phyloP scores from a whole-genome alignment of 2,797 vertebrate species.

The Tapera naevia region DNA sequence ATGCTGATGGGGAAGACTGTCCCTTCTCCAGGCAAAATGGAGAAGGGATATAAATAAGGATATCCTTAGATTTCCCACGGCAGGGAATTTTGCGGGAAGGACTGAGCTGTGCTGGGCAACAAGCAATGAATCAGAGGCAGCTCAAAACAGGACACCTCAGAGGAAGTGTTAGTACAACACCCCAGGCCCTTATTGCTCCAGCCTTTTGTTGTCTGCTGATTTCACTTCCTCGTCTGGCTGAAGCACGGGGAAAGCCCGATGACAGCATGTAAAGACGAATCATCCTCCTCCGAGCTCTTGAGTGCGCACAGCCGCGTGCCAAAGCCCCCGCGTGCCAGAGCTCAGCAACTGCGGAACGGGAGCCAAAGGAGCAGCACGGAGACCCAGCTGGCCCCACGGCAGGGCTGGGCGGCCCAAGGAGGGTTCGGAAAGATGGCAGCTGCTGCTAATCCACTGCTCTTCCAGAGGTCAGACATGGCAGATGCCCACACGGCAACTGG shows the following conservation, averaged over 20 bases:
- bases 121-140: conserved; percentile 24
- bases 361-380: background rate
- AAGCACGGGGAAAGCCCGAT: conserved; percentile 3
- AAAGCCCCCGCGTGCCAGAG: conserved; percentile 22
- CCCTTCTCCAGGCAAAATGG: background rate
- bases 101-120: background rate
- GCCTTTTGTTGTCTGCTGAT: conserved; percentile 58
- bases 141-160: conserved; percentile 18
- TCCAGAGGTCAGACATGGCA: accelerated
- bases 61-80: background rate
- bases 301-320: background rate
- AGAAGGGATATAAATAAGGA: background rate
- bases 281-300: background rate
- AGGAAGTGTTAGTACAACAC: conserved; percentile 18
- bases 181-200: background rate
- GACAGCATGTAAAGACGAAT: background rate
- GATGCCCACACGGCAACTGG: accelerated
- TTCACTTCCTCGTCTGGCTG: conserved; percentile 45
- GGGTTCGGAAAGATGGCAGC: background rate
- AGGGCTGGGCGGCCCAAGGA: background rate
- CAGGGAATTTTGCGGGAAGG: conserved; percentile 4
- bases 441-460: background rate
- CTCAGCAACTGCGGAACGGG: accelerated
- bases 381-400: background rate
- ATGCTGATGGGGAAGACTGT: background rate